Evolutionary conservation across 1,140 invertebrate species (phyloP), one percentile per base, ranked within the genome.

Genomic region (Drosophila kohkoa): DNA sequence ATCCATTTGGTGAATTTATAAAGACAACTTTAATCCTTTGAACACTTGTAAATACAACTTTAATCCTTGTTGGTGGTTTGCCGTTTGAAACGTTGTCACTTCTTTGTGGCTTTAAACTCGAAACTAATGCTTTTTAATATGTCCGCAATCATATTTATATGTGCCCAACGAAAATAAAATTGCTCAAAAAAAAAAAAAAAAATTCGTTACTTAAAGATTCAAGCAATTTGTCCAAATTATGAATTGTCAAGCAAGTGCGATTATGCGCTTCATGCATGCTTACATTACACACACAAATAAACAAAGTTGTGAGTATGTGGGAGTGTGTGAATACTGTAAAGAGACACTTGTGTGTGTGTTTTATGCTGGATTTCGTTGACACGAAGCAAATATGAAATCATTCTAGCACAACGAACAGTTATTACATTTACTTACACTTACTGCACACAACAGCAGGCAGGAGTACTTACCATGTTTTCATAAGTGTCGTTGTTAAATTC

Each of bases 201-300:
- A 25, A 25, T 4, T 25, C 67, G 71, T 64, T 76, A 43, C 32
- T 46, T 48, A 72, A 83, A 82, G 79, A 75, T 68, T 57, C 49
- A 10, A 79, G 75, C 78, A 91, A 90, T 89, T 89, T 91, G 74
- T 81, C 57, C 59, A 88, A 88, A 81, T 83, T 91, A 81, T 82
- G 71, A 88, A 79, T 79, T 65, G 77, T 83, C 80, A 91, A 75
- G 57, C 64, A 65, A 77, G 62, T 67, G 25, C 45, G 38, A 75
- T 77, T 72, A 76, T 73, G 73, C 87, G 80, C 64, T 62, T 49
- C 66, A 57, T 70, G 72, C 66, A 49, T 63, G 66, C 59, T 52
- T 51, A 59, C 38, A 49, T 52, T 6, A 15, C 20, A 30, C 25
- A 43, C 55, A 58, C 55, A 43, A 45, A 60, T 16, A n/a, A 38